These are phyloP conservation scores for Philypnodon macrostomus DNA, from an alignment of 2,797 vertebrate genomes.

Conservation along the genomic window DNA sequence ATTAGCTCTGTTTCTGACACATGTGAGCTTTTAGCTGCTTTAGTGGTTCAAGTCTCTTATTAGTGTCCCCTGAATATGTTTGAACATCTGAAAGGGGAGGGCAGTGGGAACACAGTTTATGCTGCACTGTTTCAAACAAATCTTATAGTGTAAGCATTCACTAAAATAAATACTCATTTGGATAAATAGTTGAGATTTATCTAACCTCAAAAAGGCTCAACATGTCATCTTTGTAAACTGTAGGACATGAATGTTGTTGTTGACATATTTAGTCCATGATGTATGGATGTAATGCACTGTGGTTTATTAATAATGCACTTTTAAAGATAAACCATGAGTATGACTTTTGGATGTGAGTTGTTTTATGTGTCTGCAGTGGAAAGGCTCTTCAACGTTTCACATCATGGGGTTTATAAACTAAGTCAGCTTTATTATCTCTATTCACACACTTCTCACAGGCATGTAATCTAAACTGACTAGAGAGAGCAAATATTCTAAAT, in stretches of 20 bases:
- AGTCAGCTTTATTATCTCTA: too few relatives aligned
- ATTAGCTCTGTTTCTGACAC: conserved; percentile 40
- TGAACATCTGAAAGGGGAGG: conserved; percentile 11
- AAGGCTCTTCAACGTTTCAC: too few relatives aligned
- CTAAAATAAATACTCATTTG: conserved; percentile 26
- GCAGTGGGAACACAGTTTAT: conserved; percentile 18
- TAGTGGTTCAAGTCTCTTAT: conserved; percentile 38
- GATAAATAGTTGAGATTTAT: conserved; percentile 33
- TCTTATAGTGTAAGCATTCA: conserved; percentile 6
- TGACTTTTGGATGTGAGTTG: too few relatives aligned
- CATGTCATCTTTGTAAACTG: conserved; percentile 17
- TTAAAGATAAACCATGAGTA: too few relatives aligned
- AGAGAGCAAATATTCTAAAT: too few relatives aligned
- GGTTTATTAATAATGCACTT: too few relatives aligned
- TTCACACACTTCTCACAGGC: too few relatives aligned
- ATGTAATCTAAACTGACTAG: too few relatives aligned
- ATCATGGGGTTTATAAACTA: too few relatives aligned
- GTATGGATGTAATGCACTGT: neutral
- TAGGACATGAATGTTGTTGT: conserved; percentile 1
- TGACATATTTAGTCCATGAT: neutral
- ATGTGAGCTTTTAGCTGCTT: conserved; percentile 37
- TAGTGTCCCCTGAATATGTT: conserved; percentile 34
- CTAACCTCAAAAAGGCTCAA: conserved; percentile 9
- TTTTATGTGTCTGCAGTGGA: too few relatives aligned
- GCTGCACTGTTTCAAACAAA: conserved; percentile 29